Conservation (phyloP, 2,888 invertebrate species). For the Cephus pulcher region DNA sequence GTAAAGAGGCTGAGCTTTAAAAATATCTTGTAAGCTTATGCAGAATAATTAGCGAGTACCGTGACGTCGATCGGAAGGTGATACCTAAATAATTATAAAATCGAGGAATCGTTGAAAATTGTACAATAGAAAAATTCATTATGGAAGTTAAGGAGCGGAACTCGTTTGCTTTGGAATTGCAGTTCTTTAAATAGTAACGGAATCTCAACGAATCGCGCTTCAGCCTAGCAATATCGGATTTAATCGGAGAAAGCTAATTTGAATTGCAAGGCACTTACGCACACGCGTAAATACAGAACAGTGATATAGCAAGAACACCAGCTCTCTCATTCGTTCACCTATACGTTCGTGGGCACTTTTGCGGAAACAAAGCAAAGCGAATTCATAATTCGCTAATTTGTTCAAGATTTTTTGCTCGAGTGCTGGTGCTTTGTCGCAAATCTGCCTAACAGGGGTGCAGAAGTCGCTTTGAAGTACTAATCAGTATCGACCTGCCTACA, state of each 20-base stretch:
- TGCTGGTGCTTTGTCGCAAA: constrained; percentile 39
- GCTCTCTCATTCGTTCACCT: constrained; percentile 25
- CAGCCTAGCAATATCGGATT: constrained; percentile 25
- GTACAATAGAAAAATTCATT: too few species aligned
- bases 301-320: constrained; percentile 25
- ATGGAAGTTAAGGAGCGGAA: background rate
- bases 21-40: background rate
- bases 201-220: background rate
- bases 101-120: background rate
- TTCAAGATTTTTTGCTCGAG: constrained; percentile 55
- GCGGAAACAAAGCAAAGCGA: constrained; percentile 50
- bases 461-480: constrained; percentile 58
- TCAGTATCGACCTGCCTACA: constrained; percentile 55
- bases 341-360: constrained; percentile 34
- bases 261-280: constrained; percentile 53
- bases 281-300: constrained; percentile 45
- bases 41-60: too few species aligned
- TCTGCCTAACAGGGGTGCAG: constrained; percentile 22
- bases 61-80: background rate
- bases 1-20: background rate
- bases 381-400: constrained; percentile 62
- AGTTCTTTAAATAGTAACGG: background rate
- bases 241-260: constrained; percentile 55
- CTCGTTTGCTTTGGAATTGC: background rate
- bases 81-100: background rate